These are phyloP conservation scores for Gambusia yucatana DNA, from an alignment of 2,797 vertebrate genomes.

Conservation along the genomic window DNA sequence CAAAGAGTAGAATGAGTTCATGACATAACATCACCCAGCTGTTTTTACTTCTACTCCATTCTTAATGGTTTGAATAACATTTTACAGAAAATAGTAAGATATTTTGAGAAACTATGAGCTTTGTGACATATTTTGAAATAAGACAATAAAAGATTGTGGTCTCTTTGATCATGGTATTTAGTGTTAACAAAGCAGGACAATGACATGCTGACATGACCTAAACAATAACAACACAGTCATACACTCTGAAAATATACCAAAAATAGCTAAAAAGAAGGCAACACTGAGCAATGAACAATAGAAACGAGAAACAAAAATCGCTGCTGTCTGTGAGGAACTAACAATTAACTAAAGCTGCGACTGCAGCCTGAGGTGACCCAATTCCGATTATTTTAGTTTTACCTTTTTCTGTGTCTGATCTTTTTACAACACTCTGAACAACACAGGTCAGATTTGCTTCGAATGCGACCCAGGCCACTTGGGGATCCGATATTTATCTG, in stretches of 20 bases:
- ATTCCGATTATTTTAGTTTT: too few species aligned
- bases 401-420: too few species aligned
- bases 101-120: neutral
- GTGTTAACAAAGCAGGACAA: neutral
- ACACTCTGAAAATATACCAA: neutral
- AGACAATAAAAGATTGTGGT: neutral
- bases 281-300: neutral
- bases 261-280: neutral
- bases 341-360: too few species aligned
- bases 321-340: too few species aligned
- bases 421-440: too few species aligned
- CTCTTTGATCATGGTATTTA: neutral
- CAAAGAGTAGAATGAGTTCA: neutral
- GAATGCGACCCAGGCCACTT: too few species aligned
- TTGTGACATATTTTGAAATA: neutral
- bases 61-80: neutral
- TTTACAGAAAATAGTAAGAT: neutral
- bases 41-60: neutral
- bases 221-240: neutral
- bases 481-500: too few species aligned
- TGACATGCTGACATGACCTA: neutral
- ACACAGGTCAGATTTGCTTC: too few species aligned
- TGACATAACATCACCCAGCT: neutral
- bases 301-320: too few species aligned
- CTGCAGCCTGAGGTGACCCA: too few species aligned